Conservation (phyloP, 2,888 invertebrate genomes). For the Meiosimyza decipiens region DNA sequence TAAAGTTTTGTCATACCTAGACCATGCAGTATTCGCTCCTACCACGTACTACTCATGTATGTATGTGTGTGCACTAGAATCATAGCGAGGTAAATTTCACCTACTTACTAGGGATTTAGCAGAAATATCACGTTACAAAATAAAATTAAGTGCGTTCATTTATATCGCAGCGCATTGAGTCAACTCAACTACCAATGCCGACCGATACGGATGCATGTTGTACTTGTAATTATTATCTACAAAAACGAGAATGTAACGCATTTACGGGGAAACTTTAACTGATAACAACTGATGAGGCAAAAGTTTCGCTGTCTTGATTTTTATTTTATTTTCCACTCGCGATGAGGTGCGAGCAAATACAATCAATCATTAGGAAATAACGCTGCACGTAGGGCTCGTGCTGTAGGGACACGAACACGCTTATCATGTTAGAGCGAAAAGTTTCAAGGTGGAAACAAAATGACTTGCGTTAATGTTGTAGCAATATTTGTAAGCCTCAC, state of each 20-base stretch:
- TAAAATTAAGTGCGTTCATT: not conserved
- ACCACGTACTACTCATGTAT: too few species aligned
- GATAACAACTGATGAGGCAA: not conserved
- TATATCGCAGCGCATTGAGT: not conserved
- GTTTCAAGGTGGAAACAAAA: not conserved
- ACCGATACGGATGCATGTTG: not conserved
- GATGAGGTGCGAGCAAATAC: not conserved
- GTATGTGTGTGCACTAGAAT: not conserved
- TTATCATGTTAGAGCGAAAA: slow-evolving; percentile 19
- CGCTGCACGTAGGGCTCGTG: not conserved
- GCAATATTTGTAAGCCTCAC: too few species aligned
- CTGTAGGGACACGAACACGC: not conserved
- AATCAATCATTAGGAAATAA: not conserved
- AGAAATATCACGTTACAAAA: slow-evolving; percentile 8
- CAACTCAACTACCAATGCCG: not conserved
- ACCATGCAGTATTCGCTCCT: not conserved
- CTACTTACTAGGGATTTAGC: not conserved
- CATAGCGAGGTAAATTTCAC: not conserved
- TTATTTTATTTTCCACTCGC: not conserved
- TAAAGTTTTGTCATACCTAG: slow-evolving; percentile 42
- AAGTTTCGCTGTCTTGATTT: not conserved
- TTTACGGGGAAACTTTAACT: not conserved
- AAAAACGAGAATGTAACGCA: slow-evolving; percentile 4
- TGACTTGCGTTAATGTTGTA: too few species aligned
- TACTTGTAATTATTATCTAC: slow-evolving; percentile 8